Base-by-base conservation (phyloP, 2,113 vertebrate genomes). In the Pipra filicauda region DNA sequence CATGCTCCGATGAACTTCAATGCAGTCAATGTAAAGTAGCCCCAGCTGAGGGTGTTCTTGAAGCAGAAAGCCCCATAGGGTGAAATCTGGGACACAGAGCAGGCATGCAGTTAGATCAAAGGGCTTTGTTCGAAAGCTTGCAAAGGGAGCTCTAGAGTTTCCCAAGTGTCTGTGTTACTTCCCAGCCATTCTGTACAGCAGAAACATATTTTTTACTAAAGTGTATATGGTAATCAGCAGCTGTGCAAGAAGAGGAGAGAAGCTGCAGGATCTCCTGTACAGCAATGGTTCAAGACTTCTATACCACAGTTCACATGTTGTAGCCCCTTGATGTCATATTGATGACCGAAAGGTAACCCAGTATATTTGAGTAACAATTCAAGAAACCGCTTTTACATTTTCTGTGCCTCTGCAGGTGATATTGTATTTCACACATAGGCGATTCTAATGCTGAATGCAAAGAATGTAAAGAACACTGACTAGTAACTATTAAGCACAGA, bases 391-490 rank as follows among this genome's bases (percentile, higher is more conserved):
- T 43, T 35, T 59, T 90, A 59, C 8, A 24, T 66, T 73, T 85
- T 57, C 92, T 92, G 87, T 84, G 75, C 86, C 88, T 87, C 70
- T 89, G 82, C 70, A 95, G 75, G 62, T 61, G 82, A 95, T 37
- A 27, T 61, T 71, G 49, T 26, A 49, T 85, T 95, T 91, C 95
- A 89, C 51, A 85, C 70, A 28, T 9, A 76, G 71, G 39, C 87
- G 83, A 83, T 91, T 79, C 77, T 54, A 87, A 86, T 83, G 97
- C 80, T 88, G 90, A 96, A 95, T 66, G 67, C 74, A 64, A 91
- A 97, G 97, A 96, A 96, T 91, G 89, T 93, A 92, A 82, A 96
- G 93, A 97, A 91, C 89, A 93, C 93, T 91, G 95, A 95, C 91
- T 51, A 96, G 95, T 91, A 86, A 81, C 79, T 70, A 84, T 51